A percentile compares a stretch with the other conserved stretches of the same genome.
These are phyloP conservation scores for Elephas maximus DNA, from an alignment of 2,113 vertebrate genomes.

Conservation along the genomic window DNA sequence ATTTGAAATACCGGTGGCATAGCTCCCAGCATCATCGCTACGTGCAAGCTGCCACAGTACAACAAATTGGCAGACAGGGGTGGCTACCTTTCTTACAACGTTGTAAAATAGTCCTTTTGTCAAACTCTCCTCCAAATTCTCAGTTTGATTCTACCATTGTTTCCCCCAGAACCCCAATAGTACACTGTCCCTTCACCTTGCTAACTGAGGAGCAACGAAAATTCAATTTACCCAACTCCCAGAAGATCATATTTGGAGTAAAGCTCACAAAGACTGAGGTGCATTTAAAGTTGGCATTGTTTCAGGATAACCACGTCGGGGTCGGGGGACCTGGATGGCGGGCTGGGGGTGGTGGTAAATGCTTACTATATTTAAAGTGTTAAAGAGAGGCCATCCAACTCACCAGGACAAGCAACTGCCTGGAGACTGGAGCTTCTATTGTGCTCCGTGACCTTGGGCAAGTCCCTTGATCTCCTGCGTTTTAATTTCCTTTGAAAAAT, in stretches of 20 bases:
- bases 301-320: not conserved
- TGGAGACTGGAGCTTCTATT: not conserved
- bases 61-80: no score
- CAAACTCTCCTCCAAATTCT: fast-evolving
- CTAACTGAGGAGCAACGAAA: not conserved
- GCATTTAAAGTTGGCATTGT: fast-evolving
- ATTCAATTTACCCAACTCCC: not conserved
- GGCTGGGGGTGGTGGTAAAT: not conserved
- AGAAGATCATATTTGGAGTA: fast-evolving
- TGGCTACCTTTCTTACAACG: not conserved
- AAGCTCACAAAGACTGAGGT: no score
- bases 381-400: not conserved
- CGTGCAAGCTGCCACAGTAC: no score
- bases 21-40: not conserved
- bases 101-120: not conserved
- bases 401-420: not conserved
- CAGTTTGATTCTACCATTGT: fast-evolving
- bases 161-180: not conserved
- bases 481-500: conserved; percentile 58
- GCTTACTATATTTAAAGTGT: not conserved
- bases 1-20: not conserved
- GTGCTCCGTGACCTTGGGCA: conserved; percentile 51
- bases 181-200: not conserved
- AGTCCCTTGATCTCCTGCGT: conserved; percentile 58
- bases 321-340: not conserved